These are phyloP conservation scores for Clarias platycephalus DNA, from an alignment of 2,797 vertebrate genomes.

Conservation along the genomic window DNA sequence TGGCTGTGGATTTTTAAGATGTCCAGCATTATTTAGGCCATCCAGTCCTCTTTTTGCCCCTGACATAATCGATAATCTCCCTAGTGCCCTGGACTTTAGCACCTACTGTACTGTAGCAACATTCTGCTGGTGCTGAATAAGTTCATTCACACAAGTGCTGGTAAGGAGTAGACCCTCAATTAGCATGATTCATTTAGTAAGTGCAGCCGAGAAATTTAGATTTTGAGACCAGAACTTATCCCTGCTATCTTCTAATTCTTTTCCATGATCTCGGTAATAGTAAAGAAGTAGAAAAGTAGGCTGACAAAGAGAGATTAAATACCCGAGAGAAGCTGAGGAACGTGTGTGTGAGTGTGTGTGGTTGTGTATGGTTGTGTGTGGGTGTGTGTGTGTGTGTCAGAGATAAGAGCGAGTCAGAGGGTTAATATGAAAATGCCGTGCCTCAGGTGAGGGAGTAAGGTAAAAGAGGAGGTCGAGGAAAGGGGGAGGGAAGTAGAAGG, in stretches of 20 bases:
- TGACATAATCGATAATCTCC: conserved; percentile 41
- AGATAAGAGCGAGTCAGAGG: conserved; percentile 12
- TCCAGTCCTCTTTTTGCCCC: conserved; percentile 11
- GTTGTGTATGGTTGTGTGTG: conserved; percentile 1
- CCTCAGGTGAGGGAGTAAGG: conserved; percentile 30
- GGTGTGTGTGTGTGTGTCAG: conserved; percentile 10
- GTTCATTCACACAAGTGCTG: conserved; percentile 8
- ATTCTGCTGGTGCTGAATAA: conserved; percentile 14
- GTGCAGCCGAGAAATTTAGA: conserved; percentile 17
- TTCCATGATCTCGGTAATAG: conserved; percentile 3
- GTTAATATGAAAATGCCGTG: conserved; percentile 21
- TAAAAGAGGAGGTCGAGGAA: conserved; percentile 21
- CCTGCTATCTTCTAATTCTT: neutral
- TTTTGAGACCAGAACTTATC: conserved; percentile 27
- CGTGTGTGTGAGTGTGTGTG: conserved; percentile 9
- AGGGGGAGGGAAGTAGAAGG: neutral
- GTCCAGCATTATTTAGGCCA: neutral
- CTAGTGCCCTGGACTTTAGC: conserved; percentile 28
- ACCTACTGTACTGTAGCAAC: neutral
- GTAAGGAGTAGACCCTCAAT: neutral
- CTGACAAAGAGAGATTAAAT: conserved; percentile 19
- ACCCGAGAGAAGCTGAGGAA: neutral
- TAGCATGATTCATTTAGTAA: conserved; percentile 21
- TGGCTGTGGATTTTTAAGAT: conserved; percentile 1
- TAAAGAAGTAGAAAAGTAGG: neutral